Base-by-base conservation (phyloP, 1,140 invertebrate species). In the Atta cephalotes region DNA sequence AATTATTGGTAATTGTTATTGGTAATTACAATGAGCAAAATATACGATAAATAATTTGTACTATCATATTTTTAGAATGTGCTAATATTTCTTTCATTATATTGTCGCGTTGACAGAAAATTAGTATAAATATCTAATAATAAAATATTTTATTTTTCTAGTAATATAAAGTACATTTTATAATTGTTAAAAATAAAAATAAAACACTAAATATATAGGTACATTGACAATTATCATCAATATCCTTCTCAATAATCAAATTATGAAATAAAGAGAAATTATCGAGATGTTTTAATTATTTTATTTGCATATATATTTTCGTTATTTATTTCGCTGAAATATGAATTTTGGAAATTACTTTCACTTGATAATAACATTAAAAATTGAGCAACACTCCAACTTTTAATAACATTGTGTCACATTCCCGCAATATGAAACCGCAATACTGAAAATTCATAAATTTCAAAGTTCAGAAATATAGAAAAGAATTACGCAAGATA, bases 351-450 rank as follows among this genome's bases (percentile, higher is more conserved):
- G n/a, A n/a, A 18, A n/a, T 2, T 56, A 7, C 0, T 56, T 56
- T 18, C 18, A 87, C 79, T 74, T 71, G 78, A 89, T 93, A 95
- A 95, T 94, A 95, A 92, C 94, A 95, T 95, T 94, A 94, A 94
- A 95, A 95, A 94, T 92, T 92, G 92, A 91, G 72, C 85, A 92
- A 92, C 93, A 86, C 89, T 92, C 92, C 82, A 90, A 10, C 91
- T 94, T 93, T 92, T 92, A 93, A 93, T 93, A 94, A 93, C 93
- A 95, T 95, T 95, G 94, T 93, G 92, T 91, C 87, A 92, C 92
- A 95, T 95, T 95, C 95, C 94, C 94, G 95, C 94, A 95, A 95
- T 95, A 93, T 95, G 89, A 90, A 89, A 92, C 92, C 89, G 92
- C 92, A 91, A 92, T 95, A 95, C 90, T 92, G 91, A 93, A 93